Conservation (phyloP, 2,888 invertebrate species). For the Mythimna albipuncta region DNA sequence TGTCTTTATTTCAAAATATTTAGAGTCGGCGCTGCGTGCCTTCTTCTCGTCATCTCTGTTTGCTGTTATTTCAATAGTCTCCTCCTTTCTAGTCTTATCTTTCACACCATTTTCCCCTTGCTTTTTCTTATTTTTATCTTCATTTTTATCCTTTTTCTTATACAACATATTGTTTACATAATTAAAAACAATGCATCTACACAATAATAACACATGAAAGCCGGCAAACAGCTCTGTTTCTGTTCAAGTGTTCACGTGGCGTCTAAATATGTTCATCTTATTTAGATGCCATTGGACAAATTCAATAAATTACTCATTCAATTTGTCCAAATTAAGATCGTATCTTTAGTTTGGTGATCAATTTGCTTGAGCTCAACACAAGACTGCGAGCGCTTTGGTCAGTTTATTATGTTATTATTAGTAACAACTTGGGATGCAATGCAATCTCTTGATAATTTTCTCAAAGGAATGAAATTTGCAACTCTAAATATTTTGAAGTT, state of each 20-base stretch:
- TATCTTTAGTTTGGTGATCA: conserved; percentile 21
- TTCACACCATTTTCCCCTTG: background rate
- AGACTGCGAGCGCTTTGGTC: background rate
- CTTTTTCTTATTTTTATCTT: background rate
- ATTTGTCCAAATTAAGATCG: conserved; percentile 43
- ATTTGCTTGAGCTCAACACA: conserved; percentile 6
- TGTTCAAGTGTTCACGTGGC: conserved; percentile 4
- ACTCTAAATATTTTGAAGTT: too few species aligned
- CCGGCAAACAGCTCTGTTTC: conserved; percentile 4
- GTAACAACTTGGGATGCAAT: background rate
- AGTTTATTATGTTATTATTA: background rate
- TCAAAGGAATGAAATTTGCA: background rate
- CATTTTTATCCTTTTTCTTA: background rate
- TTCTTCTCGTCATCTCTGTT: background rate
- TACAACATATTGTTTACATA: background rate
- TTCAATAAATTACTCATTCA: conserved; percentile 12
- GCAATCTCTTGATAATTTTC: background rate
- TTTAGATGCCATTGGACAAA: background rate
- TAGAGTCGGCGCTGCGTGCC: background rate
- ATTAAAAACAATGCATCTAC: background rate
- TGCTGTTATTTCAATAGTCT: background rate
- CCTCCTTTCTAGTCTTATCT: background rate
- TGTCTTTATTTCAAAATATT: background rate
- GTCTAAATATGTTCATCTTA: conserved; percentile 15
- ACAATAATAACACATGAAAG: background rate